Evolutionary conservation across 2,888 invertebrate genomes (phyloP).

Genomic region (Chymomyza amoena): DNA sequence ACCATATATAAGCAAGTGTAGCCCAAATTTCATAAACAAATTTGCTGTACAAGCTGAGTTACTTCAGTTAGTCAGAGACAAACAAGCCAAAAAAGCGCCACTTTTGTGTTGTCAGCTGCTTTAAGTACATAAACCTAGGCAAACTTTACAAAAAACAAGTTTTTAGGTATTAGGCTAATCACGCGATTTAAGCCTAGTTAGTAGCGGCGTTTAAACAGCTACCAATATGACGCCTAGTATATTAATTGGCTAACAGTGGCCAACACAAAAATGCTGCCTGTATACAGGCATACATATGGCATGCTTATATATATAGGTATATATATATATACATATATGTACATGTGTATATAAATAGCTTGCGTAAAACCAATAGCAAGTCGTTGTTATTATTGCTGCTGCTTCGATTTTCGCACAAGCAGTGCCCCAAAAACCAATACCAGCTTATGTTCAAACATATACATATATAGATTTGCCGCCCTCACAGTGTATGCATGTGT

Average conservation of each 20-base stretch:
- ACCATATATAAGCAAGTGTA: background rate
- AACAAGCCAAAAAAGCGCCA: background rate
- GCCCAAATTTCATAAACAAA: background rate
- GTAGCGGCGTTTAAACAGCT: too few relatives aligned
- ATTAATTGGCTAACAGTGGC: background rate
- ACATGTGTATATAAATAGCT: background rate
- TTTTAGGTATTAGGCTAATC: too few relatives aligned
- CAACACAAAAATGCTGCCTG: background rate
- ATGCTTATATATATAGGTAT: too few relatives aligned
- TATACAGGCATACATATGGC: too few relatives aligned
- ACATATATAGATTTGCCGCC: background rate
- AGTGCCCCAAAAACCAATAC: background rate
- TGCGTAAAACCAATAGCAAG: constrained; percentile 55
- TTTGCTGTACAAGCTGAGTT: constrained; percentile 21
- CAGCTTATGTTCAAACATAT: background rate
- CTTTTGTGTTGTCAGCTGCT: too few relatives aligned
- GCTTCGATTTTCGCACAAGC: constrained; percentile 12
- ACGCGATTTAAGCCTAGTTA: too few relatives aligned
- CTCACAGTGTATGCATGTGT: background rate
- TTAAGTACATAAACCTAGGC: too few relatives aligned
- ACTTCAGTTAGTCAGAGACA: constrained; percentile 1
- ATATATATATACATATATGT: background rate
- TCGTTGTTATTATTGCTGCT: constrained; percentile 28
- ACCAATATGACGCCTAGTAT: background rate
- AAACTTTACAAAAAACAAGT: too few relatives aligned